Conservation (phyloP, 2,888 invertebrate genomes). For the Stenodera caucasica region DNA sequence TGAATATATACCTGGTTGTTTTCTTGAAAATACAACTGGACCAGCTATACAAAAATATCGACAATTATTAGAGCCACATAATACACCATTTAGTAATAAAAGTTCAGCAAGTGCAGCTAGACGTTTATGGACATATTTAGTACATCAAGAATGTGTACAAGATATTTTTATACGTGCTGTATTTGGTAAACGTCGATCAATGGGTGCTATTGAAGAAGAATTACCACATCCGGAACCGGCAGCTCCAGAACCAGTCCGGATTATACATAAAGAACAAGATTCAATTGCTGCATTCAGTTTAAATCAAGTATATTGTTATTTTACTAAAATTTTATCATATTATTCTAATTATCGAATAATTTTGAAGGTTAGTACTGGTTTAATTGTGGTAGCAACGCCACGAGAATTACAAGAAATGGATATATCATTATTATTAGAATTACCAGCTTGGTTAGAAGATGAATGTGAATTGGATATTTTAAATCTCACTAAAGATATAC, state of each 20-base stretch:
- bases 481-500: conserved; percentile 70
- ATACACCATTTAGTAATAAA: conserved; percentile 87
- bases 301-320: conserved; percentile 69
- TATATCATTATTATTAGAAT: conserved; percentile 86
- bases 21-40: conserved; percentile 76
- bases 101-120: conserved; percentile 74
- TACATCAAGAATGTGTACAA: conserved; percentile 89
- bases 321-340: background rate
- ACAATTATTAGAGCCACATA: conserved; percentile 86
- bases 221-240: conserved; percentile 53
- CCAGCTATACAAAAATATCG: conserved; percentile 92
- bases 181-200: conserved; percentile 76
- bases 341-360: conserved; percentile 8
- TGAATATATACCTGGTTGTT: conserved; percentile 90
- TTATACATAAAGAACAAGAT: conserved; percentile 99
- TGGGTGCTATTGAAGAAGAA: conserved; percentile 59
- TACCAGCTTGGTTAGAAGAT: conserved; percentile 93
- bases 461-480: conserved; percentile 96
- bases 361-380: conserved; percentile 70
- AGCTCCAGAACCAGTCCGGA: conserved; percentile 80
- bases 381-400: conserved; percentile 88
- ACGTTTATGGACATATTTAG: conserved; percentile 90
- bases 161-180: conserved; percentile 94
- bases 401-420: conserved; percentile 98
- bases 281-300: conserved; percentile 96